Conservation (phyloP, 2,888 invertebrate genomes). For the Tinea semifulvella region DNA sequence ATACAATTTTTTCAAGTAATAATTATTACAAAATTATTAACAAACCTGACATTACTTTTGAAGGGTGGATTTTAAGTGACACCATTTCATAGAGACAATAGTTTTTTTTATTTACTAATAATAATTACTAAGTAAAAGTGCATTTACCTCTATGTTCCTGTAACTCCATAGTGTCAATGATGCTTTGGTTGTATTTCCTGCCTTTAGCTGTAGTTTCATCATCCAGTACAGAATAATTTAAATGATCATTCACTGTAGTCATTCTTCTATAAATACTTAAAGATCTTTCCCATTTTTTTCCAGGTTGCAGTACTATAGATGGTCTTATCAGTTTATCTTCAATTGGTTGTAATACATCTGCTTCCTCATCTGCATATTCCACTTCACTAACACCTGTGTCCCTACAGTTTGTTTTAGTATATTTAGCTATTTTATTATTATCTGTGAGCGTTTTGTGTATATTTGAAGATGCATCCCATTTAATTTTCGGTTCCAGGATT, state of each 20-base stretch:
- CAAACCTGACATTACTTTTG: slow-evolving; percentile 63
- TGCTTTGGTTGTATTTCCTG: slow-evolving; percentile 63
- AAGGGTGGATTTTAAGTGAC: slow-evolving; percentile 44
- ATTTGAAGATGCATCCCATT: too few relatives aligned
- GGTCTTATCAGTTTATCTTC: background rate
- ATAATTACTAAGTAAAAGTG: too few relatives aligned
- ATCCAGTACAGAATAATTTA: slow-evolving; percentile 46
- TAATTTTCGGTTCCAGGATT: too few relatives aligned
- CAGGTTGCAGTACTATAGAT: slow-evolving; percentile 64
- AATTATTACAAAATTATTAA: slow-evolving; percentile 18
- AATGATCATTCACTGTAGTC: slow-evolving; percentile 45
- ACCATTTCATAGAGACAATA: slow-evolving; percentile 22
- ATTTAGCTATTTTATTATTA: too few relatives aligned
- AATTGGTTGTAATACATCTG: slow-evolving; percentile 1
- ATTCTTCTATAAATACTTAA: slow-evolving; percentile 65
- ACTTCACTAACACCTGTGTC: too few relatives aligned
- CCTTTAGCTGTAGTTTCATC: slow-evolving; percentile 53
- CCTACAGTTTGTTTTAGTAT: too few relatives aligned
- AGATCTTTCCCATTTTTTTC: slow-evolving; percentile 75
- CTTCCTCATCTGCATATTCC: background rate
- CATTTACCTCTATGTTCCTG: slow-evolving; percentile 52
- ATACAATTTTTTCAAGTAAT: background rate
- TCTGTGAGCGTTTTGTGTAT: too few relatives aligned
- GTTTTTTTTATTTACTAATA: slow-evolving; percentile 1
- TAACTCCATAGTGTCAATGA: slow-evolving; percentile 58